Evolutionary conservation across 2,888 invertebrate genomes (phyloP), one percentile per base, ranked within the genome.

Genomic region (Strigamia transsilvanica): DNA sequence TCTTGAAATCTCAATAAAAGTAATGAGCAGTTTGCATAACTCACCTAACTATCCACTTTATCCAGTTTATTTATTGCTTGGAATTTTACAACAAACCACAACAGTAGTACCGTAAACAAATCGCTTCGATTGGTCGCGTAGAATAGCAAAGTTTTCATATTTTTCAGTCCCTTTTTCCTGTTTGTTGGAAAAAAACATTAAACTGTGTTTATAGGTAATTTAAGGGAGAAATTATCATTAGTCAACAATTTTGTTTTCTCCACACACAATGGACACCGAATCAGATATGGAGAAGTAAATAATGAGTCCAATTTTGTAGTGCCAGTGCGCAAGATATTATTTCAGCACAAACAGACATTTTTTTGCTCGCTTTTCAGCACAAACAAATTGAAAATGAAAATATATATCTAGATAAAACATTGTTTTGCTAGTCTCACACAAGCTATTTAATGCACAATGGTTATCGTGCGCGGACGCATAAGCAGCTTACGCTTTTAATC

Each of bases 11-110:
- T 61, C 18, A 61, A 18, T 5, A 61, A 61, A 61, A 61, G 21
- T 61, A 61, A 61, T 61, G 61, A 61, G 21, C 23, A 61, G 18
- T 12, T 61, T 61, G 61, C 9, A 61, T n/a, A 61, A 61, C 10
- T 10, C 56, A 6, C 56, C n/a, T n/a, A n/a, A n/a, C n/a, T n/a
- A n/a, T n/a, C n/a, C n/a, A n/a, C n/a, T n/a, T n/a, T 56, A 10
- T 56, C 18, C 13, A n/a, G 10, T 56, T 18, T 56, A 10, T 18
- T 61, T 61, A 61, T 61, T 61, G 23, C 61, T 23, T 46, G 4
- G 46, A 13, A 13, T 46, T 46, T 46, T 3, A 12, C 4, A 46
- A 46, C 4, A 13, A 46, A 46, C 4, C 4, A 13, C 4, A 12
- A 13, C 4, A 46, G 3, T 46, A 13, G 12, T 13, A 46, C 4